Base-by-base conservation (phyloP, 2,888 invertebrate species). In the Bimastos eiseni region DNA sequence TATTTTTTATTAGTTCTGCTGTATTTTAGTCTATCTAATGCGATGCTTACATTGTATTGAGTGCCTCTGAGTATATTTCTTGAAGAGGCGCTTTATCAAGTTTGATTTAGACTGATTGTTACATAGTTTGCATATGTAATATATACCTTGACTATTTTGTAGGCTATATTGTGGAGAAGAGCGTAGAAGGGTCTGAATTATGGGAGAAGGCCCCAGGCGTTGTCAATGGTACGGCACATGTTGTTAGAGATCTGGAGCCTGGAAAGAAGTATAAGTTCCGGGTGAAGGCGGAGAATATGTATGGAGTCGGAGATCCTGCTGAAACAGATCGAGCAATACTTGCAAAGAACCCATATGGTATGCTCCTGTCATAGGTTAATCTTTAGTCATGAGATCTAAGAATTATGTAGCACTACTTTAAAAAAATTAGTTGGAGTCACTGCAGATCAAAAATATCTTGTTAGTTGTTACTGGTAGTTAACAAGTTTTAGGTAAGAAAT, bases 271-370 rank as follows among this genome's bases (percentile, higher is more conserved):
- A 98, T 95, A 96, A 97, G 36, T 99, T 99, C 96, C 96, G 99
- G 92, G 98, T 99, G 38, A 97, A 97, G 91, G 99, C 99, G 34
- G 99, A 99, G 95, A 99, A 99, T 95, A 97, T 98, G 93, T 98
- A 98, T 94, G 99, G 99, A 83, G 96, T 98, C 0, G 98, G 99
- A 13, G 98, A 99, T 93, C 98, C 99, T 0, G 96, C 98, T 91
- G 95, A 95, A 91, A 98, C 98, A 93, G 98, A 98, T 93, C 97
- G 97, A 94, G 97, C 98, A 5, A 97, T 97, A 1, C 95, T 97
- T 36, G 98, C 98, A 17, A 99, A 99, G 96, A 98, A 98, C 96
- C 99, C 99, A 93, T 99, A 98, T 95, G 98, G 97, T 97, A 93
- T 96, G 96, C 36, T 24, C 83, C 70, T 30, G 11, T 55, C 30